Conservation (phyloP, 2,888 invertebrate species). For the Diplolepis rosae region DNA sequence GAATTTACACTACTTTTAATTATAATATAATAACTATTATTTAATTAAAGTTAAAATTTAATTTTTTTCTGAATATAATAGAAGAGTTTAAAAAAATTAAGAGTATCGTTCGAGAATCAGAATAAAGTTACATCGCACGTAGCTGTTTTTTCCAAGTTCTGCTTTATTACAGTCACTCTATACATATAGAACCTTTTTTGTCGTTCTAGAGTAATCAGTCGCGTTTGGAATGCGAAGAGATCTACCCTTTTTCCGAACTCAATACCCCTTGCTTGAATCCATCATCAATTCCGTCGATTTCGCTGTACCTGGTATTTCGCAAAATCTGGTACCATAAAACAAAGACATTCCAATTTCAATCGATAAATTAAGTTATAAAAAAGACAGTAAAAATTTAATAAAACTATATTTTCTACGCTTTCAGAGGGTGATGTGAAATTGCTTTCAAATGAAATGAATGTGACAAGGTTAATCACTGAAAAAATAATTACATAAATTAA, state of each 20-base stretch:
- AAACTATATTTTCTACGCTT: background rate
- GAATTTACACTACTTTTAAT: too few species aligned
- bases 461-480: background rate
- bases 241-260: slow-evolving; percentile 39
- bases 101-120: too few species aligned
- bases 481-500: background rate
- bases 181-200: background rate
- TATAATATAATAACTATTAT: too few species aligned
- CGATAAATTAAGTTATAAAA: background rate
- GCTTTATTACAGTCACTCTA: background rate
- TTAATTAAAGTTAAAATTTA: too few species aligned
- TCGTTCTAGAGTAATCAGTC: background rate
- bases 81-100: too few species aligned
- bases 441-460: background rate
- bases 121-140: too few species aligned
- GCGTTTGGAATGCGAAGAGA: slow-evolving; percentile 1
- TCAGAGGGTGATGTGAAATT: background rate
- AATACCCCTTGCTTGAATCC: slow-evolving; percentile 33
- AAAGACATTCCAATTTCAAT: background rate
- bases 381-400: background rate
- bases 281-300: slow-evolving; percentile 49
- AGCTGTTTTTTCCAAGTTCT: background rate
- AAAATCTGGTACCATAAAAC: slow-evolving; percentile 54
- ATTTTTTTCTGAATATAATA: too few species aligned
- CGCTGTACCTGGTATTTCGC: slow-evolving; percentile 53